phyloP scores from a whole-genome alignment of 2,113 vertebrate genomes.

The Heterocephalus glaber region DNA sequence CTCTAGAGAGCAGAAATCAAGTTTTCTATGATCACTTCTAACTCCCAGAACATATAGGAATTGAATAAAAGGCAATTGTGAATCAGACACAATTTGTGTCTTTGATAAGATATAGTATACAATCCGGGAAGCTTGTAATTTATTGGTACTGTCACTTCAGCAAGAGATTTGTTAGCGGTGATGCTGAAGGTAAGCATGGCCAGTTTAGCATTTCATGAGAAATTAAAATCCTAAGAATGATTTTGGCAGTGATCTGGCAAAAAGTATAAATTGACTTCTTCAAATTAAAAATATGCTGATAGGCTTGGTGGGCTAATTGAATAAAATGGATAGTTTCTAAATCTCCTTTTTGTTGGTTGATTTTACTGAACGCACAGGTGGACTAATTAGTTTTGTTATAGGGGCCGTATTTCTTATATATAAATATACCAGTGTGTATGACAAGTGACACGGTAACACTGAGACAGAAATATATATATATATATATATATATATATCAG shows the following conservation, averaged over 20 bases:
- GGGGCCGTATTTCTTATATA: background rate
- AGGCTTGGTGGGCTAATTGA: background rate
- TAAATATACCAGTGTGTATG: background rate
- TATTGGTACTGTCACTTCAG: slow-evolving; percentile 6
- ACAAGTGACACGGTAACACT: background rate
- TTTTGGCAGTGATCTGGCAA: slow-evolving; percentile 24
- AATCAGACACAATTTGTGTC: background rate
- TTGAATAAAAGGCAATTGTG: slow-evolving; percentile 25
- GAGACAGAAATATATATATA: background rate
- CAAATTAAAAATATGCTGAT: background rate
- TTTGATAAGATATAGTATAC: background rate
- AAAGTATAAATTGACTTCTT: slow-evolving; percentile 17
- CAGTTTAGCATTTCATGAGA: background rate
- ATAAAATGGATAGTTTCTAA: background rate
- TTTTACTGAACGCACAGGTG: background rate
- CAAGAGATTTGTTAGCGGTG: background rate
- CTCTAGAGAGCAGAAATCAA: background rate
- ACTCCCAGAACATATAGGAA: background rate
- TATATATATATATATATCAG: background rate
- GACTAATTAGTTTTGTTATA: background rate
- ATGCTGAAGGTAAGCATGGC: background rate
- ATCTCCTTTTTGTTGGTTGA: background rate
- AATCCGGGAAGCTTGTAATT: background rate
- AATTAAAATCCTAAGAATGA: background rate
- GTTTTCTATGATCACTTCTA: slow-evolving; percentile 5